These are phyloP conservation scores for Athripsodes cinereus DNA, from an alignment of 2,888 invertebrate genomes.

Conservation along the genomic window DNA sequence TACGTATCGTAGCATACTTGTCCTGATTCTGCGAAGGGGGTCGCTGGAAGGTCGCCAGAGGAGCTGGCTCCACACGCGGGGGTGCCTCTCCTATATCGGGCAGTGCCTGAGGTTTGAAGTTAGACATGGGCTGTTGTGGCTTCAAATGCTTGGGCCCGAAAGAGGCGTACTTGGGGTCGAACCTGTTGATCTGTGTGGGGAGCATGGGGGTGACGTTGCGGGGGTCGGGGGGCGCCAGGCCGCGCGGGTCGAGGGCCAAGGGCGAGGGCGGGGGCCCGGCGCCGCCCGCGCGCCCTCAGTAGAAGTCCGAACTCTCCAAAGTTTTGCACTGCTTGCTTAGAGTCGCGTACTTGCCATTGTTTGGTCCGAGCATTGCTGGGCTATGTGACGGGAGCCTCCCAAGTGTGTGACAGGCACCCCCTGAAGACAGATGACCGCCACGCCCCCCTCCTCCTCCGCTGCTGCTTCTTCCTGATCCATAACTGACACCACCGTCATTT, in stretches of 20 bases:
- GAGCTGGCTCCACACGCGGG: constrained; percentile 22
- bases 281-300: constrained; percentile 78
- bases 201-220: constrained; percentile 42
- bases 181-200: constrained; percentile 50
- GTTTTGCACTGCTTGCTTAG: constrained; percentile 95
- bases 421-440: constrained; percentile 33
- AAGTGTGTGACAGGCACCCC: constrained; percentile 55
- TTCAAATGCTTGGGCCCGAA: constrained; percentile 45
- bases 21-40: constrained; percentile 31
- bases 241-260: constrained; percentile 38
- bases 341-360: constrained; percentile 89
- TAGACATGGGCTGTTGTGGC: constrained; percentile 35
- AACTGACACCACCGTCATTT: constrained; percentile 40
- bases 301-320: constrained; percentile 87
- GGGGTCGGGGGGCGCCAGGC: constrained; percentile 47
- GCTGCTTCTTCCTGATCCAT: constrained; percentile 28
- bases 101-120: constrained; percentile 25
- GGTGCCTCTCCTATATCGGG: constrained; percentile 24
- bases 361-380: constrained; percentile 56
- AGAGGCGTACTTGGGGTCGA: constrained; percentile 55
- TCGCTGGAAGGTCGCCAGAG: constrained; percentile 22
- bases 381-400: constrained; percentile 60
- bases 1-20: constrained; percentile 45
- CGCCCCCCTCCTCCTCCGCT: constrained; percentile 34
- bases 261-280: constrained; percentile 45